Base-by-base conservation (phyloP, 2,888 invertebrate species). In the Argyra leucocephala region DNA sequence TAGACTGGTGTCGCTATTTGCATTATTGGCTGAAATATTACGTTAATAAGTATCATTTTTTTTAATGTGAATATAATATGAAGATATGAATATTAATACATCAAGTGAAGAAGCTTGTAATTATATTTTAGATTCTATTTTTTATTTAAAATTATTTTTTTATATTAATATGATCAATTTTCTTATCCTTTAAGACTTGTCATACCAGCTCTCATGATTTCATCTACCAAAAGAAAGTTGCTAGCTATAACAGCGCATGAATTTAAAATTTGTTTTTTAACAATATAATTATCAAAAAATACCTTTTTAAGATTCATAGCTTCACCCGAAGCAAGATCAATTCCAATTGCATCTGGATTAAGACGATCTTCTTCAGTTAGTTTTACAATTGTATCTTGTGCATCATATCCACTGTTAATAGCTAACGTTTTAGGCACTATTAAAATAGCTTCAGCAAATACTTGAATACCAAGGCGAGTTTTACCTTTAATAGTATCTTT, bases 171-270 rank as follows among this genome's bases (percentile, higher is more conserved):
- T 31, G 31, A 12, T 31, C 7, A 31, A 31, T 31, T 31, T 31
- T n/a, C n/a, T 83, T 88, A 91, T 79, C 91, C 91, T 81, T 97
- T 97, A 67, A 97, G 84, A 74, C 96, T 96, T 73, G 96, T 95
- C 88, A 98, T 89, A 69, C 98, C 98, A 71, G 98, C 98, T 80
- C 98, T 86, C 96, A 99, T 98, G 69, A 99, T 96, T 83, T 99
- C 99, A 81, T 99, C 99, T 36, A 99, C 98, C 63, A 99, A 86
- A 62, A 99, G 85, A 62, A 99, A 85, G 82, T 99, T 99, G 78
- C 93, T 91, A 65, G 98, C 98, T 74, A 99, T 97, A 10, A 97
- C 92, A 2, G 95, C 94, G 85, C 96, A 94, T 23, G 99, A 98
- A 79, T 96, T 93, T 62, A 99, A 82, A 68, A 97, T 93, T 82